Evolutionary conservation across 2,113 vertebrate species (phyloP), one percentile per base, ranked within the genome.

Genomic region (Ammospiza caudacuta): DNA sequence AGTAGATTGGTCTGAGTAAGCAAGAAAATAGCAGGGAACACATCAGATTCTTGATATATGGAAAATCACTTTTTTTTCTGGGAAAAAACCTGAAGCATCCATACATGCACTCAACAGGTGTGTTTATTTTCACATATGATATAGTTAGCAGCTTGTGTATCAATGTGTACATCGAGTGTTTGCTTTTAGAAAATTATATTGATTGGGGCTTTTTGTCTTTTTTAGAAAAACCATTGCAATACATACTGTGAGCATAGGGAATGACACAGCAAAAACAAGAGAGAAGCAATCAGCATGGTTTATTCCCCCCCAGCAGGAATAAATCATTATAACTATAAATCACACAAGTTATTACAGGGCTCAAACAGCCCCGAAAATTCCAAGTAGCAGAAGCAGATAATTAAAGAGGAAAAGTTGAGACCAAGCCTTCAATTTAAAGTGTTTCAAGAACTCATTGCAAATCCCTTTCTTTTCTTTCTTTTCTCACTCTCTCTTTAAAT

Each of bases 241-340:
- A 41, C 47, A 35, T 79, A 49, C 44, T 76, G 24, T 44, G 31
- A 90, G 51, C 41, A 61, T 9, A 87, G 75, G 57, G 64, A 91
- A 84, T 96, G 93, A 96, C 87, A 93, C 82, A 91, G 94, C 81
- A 96, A 77, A 97, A 92, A 7, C 59, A 67, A 77, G 66, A 91
- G 24, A 90, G 57, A 86, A 87, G 72, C 63, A 91, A 93, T 95
- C 85, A 77, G 55, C 52, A 54, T 83, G 63, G 46, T 91, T 69
- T 1, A 35, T 35, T 15, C 37, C 19, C 22, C 82, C 64, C 10
- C 61, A 92, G 73, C 58, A 94, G 82, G 82, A 96, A 80, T 82
- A 92, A 93, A 92, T 94, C n/a, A 13, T 92, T 87, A 29, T 64
- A 91, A 82, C 72, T 83, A 44, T 92, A 91, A 97, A 95, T 92